A percentile compares a stretch with the other conserved stretches of the same genome.
These are phyloP conservation scores for Abramis brama DNA, from an alignment of 2,113 vertebrate genomes.

Conservation along the genomic window DNA sequence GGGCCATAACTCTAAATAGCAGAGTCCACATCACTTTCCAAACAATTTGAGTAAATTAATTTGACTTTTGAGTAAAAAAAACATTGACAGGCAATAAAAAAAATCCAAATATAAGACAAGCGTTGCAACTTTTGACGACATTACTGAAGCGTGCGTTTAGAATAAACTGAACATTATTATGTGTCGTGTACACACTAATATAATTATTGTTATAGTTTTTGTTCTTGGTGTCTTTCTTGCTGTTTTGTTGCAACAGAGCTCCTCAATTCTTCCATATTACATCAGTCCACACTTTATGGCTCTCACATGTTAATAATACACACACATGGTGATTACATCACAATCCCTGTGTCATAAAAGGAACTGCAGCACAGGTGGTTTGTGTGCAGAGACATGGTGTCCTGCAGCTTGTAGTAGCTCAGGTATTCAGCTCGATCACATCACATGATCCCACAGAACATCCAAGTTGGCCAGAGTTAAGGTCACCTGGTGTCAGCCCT, in stretches of 20 bases:
- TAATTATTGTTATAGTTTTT: no score
- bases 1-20: neutral
- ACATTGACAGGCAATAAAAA: no score
- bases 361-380: neutral
- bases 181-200: no score
- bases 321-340: constrained; percentile 1
- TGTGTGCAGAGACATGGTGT: neutral
- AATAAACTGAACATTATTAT: no score
- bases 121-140: no score
- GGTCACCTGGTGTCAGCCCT: neutral
- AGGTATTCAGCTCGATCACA: neutral
- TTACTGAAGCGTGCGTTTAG: neutral
- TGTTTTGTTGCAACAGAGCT: neutral
- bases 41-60: neutral
- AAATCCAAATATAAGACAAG: neutral
- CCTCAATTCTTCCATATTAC: neutral
- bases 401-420: neutral
- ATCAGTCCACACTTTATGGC: neutral
- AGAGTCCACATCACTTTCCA: neutral
- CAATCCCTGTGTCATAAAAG: neutral
- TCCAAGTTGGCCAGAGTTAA: neutral
- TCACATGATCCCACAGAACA: neutral
- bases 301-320: neutral
- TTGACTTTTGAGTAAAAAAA: no score
- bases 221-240: no score